Evolutionary conservation across 2,113 vertebrate genomes (phyloP).

Genomic region (Eretmochelys imbricata): DNA sequence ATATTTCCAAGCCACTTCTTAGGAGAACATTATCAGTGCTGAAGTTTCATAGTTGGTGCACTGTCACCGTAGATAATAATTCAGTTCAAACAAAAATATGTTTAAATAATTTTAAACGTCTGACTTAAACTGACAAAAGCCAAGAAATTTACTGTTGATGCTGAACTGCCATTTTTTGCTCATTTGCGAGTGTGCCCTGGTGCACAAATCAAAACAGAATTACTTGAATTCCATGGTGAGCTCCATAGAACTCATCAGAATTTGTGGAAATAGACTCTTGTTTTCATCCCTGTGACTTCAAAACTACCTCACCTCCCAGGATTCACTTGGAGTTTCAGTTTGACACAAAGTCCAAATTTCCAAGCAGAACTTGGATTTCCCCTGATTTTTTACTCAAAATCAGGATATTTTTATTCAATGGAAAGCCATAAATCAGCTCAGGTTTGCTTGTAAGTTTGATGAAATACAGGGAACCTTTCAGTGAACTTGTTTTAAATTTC

Average conservation of each 20-base stretch:
- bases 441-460: conserved; percentile 46
- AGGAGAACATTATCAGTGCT: neutral
- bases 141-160: neutral
- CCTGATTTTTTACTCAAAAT: neutral
- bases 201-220: neutral
- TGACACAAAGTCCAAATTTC: conserved; percentile 49
- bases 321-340: conserved; percentile 43
- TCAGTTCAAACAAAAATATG: neutral
- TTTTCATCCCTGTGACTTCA: conserved; percentile 26
- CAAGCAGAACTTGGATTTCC: conserved; percentile 55
- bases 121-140: conserved; percentile 27
- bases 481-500: conserved; percentile 33
- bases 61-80: conserved; percentile 15
- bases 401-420: neutral
- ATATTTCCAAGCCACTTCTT: conserved; percentile 1
- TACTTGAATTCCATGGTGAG: neutral
- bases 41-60: neutral
- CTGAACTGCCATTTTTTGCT: conserved; percentile 20
- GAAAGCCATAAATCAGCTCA: conserved; percentile 50
- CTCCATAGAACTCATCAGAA: conserved; percentile 20
- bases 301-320: conserved; percentile 38
- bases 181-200: too few species aligned
- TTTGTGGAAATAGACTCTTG: conserved; percentile 49
- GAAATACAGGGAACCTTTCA: neutral
- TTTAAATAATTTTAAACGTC: conserved; percentile 39